phyloP scores from a whole-genome alignment of 2,113 vertebrate genomes.

The Oreotrochilus melanogaster region DNA sequence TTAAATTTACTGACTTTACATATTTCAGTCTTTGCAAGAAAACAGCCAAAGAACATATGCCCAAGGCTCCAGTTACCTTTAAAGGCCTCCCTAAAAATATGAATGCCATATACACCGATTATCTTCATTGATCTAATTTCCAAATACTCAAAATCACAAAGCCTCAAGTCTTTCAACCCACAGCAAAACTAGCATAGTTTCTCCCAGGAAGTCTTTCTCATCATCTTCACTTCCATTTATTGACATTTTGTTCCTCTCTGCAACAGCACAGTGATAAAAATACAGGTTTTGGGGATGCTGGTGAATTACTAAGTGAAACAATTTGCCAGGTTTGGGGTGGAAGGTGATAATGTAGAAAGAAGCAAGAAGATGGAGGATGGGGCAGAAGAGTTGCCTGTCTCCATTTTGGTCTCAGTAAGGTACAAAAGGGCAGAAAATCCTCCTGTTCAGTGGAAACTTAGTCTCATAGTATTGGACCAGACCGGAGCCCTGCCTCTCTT shows the following conservation, averaged over 20 bases:
- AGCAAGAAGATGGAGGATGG: neutral
- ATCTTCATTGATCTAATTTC: neutral
- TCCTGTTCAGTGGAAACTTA: neutral
- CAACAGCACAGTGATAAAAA: neutral
- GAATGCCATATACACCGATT: neutral
- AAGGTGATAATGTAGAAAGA: neutral
- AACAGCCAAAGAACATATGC: neutral
- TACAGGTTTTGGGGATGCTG: neutral
- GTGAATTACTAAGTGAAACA: neutral
- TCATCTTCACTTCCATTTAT: neutral
- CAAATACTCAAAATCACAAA: neutral
- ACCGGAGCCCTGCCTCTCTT: neutral
- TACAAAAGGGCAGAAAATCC: neutral
- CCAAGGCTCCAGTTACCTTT: neutral
- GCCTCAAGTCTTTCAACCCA: neutral
- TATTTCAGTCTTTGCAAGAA: neutral
- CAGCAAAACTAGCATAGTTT: neutral
- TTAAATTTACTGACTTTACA: neutral
- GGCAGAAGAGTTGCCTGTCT: neutral
- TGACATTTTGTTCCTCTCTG: neutral
- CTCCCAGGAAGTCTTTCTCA: neutral
- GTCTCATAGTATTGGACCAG: neutral
- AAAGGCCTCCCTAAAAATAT: neutral
- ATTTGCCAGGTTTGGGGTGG: neutral
- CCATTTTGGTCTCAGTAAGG: neutral